phyloP scores from a whole-genome alignment of 1,140 invertebrate species.

The Glossosoma conforme region DNA sequence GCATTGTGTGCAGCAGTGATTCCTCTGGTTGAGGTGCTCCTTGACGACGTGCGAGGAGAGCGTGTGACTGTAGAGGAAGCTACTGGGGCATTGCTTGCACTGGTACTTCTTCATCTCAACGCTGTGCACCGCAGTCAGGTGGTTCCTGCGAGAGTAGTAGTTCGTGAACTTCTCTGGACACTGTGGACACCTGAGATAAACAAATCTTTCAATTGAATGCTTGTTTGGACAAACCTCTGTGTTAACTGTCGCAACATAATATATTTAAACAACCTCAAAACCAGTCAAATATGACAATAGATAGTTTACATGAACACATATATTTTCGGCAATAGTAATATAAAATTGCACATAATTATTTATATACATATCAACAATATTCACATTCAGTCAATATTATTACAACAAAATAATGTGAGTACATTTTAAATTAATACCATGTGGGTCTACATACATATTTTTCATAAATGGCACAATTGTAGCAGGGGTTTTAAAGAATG shows the following conservation, averaged over 20 bases:
- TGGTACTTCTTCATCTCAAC: not conserved
- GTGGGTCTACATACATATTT: too few species aligned
- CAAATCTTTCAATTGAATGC: not conserved
- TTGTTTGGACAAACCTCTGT: too few species aligned
- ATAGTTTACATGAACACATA: too few species aligned
- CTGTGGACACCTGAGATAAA: not conserved
- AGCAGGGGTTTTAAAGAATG: too few species aligned
- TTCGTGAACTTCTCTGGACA: not conserved
- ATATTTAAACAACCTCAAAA: too few species aligned
- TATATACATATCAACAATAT: too few species aligned
- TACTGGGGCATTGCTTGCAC: not conserved
- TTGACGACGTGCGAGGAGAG: not conserved
- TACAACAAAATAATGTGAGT: too few species aligned
- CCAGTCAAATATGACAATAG: too few species aligned
- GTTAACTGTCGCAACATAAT: not conserved
- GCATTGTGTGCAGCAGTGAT: not conserved
- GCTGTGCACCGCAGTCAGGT: not conserved
- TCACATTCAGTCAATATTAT: constrained; percentile 17
- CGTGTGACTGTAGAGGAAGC: not conserved
- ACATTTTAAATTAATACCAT: too few species aligned
- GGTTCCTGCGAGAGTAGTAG: not conserved
- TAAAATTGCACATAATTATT: too few species aligned
- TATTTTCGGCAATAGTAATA: too few species aligned
- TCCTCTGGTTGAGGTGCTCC: not conserved
- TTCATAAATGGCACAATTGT: too few species aligned